These are phyloP conservation scores for Phoebastria nigripes DNA, from an alignment of 2,797 vertebrate species.

Conservation along the genomic window DNA sequence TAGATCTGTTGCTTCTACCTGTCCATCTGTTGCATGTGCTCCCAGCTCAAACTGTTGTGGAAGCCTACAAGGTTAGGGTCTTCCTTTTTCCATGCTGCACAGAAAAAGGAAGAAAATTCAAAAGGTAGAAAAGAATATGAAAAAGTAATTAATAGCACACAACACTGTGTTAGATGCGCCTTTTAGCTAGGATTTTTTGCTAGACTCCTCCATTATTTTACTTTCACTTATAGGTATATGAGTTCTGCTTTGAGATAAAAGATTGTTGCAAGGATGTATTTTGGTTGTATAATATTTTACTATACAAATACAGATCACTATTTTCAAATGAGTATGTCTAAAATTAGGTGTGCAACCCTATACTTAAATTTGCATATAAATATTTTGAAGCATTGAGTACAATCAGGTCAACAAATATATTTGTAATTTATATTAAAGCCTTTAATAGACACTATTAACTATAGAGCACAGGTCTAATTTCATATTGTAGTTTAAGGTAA, in stretches of 20 bases:
- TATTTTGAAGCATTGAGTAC: not conserved
- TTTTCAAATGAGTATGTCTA: not conserved
- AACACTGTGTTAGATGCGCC: not conserved
- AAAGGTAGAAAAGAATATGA: not conserved
- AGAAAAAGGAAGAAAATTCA: not conserved
- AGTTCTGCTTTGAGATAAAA: not conserved
- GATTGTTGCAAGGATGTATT: not conserved
- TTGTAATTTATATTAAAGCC: not conserved
- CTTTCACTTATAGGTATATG: not conserved
- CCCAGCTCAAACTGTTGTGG: not conserved
- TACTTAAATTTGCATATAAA: not conserved
- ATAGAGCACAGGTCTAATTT: not conserved
- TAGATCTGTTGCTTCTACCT: slow-evolving; percentile 80
- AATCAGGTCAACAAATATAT: not conserved
- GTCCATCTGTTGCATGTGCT: slow-evolving; percentile 73
- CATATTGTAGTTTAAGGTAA: not conserved
- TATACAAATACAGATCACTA: not conserved
- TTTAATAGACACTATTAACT: not conserved
- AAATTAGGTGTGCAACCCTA: not conserved
- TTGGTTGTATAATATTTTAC: not conserved
- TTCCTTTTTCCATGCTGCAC: not conserved
- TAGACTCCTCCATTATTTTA: not conserved
- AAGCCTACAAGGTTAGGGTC: not conserved
- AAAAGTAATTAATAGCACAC: not conserved
- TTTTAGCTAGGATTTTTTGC: not conserved